Conservation (phyloP, 2,888 invertebrate species). For the Marronus borbonicus region DNA sequence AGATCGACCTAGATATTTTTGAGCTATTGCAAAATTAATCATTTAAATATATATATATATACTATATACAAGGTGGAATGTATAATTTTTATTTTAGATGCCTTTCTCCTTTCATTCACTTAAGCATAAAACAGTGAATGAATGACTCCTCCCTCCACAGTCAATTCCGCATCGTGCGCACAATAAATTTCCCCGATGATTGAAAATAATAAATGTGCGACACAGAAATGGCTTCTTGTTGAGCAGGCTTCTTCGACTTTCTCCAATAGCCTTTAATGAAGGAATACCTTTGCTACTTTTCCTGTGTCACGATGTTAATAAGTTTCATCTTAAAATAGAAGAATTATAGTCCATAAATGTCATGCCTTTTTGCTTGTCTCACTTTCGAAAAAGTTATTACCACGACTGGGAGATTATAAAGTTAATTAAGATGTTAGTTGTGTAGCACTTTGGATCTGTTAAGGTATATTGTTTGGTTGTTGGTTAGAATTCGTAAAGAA, state of each 20-base stretch:
- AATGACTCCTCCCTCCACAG: not conserved
- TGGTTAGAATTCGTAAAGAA: no score
- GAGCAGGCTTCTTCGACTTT: not conserved
- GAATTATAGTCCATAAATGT: not conserved
- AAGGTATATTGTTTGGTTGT: no score
- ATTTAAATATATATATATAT: no score
- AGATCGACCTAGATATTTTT: no score
- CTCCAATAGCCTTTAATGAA: not conserved
- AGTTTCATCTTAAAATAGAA: conserved; percentile 10
- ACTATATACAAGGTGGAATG: no score
- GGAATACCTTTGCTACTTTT: not conserved
- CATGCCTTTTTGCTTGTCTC: not conserved
- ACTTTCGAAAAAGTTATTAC: not conserved
- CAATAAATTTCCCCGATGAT: not conserved
- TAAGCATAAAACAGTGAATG: not conserved
- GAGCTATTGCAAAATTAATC: no score
- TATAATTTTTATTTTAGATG: no score
- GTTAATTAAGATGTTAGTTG: not conserved
- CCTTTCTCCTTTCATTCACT: no score
- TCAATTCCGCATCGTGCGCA: not conserved
- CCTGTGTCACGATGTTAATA: not conserved
- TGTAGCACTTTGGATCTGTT: no score
- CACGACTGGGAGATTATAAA: not conserved
- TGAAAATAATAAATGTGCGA: not conserved
- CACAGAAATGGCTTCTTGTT: conserved; percentile 13